A percentile compares a stretch with the other conserved stretches of the same genome.
Conservation (phyloP, 2,113 vertebrate genomes). For the Bos javanicus region DNA sequence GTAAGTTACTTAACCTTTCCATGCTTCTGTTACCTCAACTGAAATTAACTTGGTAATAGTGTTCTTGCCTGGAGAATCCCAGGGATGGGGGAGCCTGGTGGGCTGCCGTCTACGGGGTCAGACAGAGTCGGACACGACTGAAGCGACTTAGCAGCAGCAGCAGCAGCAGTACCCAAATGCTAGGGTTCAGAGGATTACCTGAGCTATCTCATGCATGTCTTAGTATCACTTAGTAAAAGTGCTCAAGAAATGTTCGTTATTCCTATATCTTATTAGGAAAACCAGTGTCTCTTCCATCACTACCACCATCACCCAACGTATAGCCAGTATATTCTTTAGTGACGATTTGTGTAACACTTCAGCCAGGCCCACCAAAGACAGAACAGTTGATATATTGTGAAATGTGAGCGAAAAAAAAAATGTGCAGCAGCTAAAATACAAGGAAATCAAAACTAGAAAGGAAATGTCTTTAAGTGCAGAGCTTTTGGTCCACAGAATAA, state of each 20-base stretch:
- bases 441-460: background rate
- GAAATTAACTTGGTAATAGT: background rate
- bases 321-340: background rate
- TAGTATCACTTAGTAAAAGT: background rate
- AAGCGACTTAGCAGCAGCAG: too few species aligned
- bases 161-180: background rate
- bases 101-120: too few species aligned
- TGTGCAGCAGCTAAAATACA: background rate
- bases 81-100: too few species aligned
- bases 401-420: background rate
- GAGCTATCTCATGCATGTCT: background rate
- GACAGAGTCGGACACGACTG: too few species aligned
- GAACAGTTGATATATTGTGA: background rate
- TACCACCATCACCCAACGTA: fast-evolving
- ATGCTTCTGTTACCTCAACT: background rate
- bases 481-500: background rate
- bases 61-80: too few species aligned
- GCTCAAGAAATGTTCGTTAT: background rate
- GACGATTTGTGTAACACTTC: background rate
- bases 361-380: background rate
- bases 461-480: background rate
- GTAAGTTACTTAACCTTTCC: background rate
- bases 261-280: background rate
- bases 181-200: background rate
- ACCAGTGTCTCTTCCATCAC: background rate